Evolutionary conservation across 1,140 invertebrate species (phyloP).

Genomic region (Diorhabda sublineata): DNA sequence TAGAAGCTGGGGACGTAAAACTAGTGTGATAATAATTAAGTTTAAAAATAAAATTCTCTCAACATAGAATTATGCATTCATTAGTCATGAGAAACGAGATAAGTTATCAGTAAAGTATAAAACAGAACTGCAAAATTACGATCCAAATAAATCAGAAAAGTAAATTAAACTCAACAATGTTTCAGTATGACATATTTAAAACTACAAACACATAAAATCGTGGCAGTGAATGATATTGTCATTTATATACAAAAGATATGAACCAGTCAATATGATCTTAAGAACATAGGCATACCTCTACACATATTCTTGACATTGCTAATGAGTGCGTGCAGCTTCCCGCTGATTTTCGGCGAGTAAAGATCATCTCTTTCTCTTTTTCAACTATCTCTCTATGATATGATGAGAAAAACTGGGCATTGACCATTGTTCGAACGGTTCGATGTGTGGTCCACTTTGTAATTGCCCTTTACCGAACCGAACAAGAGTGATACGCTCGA

Average conservation of each 20-base stretch:
- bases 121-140: no score
- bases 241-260: constrained; percentile 1
- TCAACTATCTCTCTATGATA: neutral
- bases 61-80: no score
- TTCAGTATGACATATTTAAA: no score
- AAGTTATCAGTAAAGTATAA: no score
- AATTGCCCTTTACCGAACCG: constrained; percentile 12
- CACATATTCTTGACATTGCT: constrained; percentile 30
- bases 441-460: constrained; percentile 39
- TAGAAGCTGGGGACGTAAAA: no score
- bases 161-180: no score
- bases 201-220: neutral
- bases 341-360: constrained; percentile 27
- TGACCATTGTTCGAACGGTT: constrained; percentile 25
- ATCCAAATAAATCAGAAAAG: no score
- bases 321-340: constrained; percentile 38
- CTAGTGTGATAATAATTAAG: no score
- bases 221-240: constrained; percentile 1
- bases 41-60: no score
- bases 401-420: constrained; percentile 27
- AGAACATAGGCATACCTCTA: constrained; percentile 4
- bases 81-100: no score
- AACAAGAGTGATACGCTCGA: neutral
- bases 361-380: constrained; percentile 21
- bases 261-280: neutral